These are phyloP conservation scores for Notechis scutatus DNA, from an alignment of 2,113 vertebrate species.

Conservation along the genomic window DNA sequence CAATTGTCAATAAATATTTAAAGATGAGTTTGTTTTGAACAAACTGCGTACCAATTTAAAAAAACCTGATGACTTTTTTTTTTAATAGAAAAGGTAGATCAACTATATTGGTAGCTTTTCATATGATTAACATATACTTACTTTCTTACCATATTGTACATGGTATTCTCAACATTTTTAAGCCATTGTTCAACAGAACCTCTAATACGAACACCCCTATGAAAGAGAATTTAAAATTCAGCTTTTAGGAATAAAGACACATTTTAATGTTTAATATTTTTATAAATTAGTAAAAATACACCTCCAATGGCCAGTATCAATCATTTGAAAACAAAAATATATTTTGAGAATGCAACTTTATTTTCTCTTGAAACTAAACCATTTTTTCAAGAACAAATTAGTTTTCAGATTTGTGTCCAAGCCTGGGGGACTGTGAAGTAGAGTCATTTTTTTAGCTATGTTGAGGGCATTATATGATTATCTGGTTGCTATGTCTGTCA, in stretches of 20 bases:
- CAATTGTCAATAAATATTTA: neutral
- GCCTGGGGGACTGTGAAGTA: neutral
- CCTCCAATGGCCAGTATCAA: neutral
- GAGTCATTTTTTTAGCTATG: neutral
- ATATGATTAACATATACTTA: conserved; percentile 45
- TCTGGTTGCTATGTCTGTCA: neutral
- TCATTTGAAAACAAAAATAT: neutral
- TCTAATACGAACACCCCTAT: conserved; percentile 66
- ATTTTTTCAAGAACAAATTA: neutral
- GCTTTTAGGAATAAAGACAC: neutral
- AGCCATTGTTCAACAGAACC: conserved; percentile 69
- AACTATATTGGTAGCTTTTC: neutral
- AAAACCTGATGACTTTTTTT: neutral
- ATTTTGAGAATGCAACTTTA: neutral
- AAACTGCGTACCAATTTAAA: neutral
- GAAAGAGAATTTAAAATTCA: conserved; percentile 26
- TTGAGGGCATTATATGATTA: neutral
- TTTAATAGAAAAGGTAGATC: neutral
- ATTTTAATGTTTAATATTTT: neutral
- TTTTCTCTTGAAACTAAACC: neutral
- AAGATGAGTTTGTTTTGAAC: neutral
- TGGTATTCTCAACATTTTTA: conserved; percentile 64
- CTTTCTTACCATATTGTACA: conserved; percentile 69
- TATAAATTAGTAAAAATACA: neutral
- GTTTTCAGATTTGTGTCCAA: neutral